Evolutionary conservation across 2,888 invertebrate genomes (phyloP).

Genomic region (Morpho helenor): DNA sequence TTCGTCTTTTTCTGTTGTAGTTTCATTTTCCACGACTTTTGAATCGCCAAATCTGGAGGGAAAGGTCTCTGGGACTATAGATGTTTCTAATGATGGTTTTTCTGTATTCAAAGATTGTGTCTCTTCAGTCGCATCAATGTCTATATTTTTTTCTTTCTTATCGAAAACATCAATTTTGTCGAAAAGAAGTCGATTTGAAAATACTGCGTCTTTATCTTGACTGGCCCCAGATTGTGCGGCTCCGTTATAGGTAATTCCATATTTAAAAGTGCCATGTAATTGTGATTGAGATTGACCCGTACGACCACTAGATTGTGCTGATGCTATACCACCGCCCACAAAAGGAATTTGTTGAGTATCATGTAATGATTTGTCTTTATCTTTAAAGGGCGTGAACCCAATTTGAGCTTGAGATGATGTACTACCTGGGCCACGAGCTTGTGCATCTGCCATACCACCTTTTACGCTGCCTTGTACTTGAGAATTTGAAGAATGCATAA

Average conservation of each 20-base stretch:
- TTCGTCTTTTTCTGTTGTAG: slow-evolving; percentile 35
- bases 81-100: slow-evolving; percentile 17
- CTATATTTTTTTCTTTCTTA: slow-evolving; percentile 60
- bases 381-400: slow-evolving; percentile 87
- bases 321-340: slow-evolving; percentile 87
- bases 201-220: slow-evolving; percentile 75
- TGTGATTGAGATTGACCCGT: slow-evolving; percentile 91
- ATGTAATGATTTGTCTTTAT: slow-evolving; percentile 74
- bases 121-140: slow-evolving; percentile 38
- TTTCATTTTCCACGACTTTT: slow-evolving; percentile 19
- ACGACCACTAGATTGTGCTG: slow-evolving; percentile 86
- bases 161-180: slow-evolving; percentile 68
- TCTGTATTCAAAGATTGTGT: slow-evolving; percentile 27
- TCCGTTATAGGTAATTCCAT: slow-evolving; percentile 87
- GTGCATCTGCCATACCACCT: slow-evolving; percentile 92
- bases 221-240: slow-evolving; percentile 92
- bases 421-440: slow-evolving; percentile 90
- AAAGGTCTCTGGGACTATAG: slow-evolving; percentile 18
- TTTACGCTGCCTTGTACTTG: slow-evolving; percentile 90
- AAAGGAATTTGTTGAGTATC: slow-evolving; percentile 78
- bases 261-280: slow-evolving; percentile 88
- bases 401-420: slow-evolving; percentile 94
- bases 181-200: slow-evolving; percentile 59
- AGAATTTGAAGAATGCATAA: slow-evolving; percentile 87
- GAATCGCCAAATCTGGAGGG: slow-evolving; percentile 16